Percentiles rank a stretch among this genome's conserved stretches.
Evolutionary conservation across 1,140 invertebrate genomes (phyloP).

Genomic region (Fragariocoptes setiger): DNA sequence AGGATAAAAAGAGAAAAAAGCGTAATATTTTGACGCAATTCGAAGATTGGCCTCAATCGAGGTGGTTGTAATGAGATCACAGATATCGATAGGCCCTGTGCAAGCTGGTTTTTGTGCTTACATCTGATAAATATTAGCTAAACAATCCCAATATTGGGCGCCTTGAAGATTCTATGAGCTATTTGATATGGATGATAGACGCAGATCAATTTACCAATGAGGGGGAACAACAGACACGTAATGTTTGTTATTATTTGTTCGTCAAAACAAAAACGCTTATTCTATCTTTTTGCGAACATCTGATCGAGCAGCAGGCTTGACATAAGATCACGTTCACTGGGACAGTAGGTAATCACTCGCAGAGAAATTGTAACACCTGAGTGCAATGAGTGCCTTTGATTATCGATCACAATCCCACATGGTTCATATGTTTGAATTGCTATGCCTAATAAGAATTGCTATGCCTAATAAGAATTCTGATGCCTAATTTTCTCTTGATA

Average conservation of each 20-base stretch:
- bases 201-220: too few relatives aligned
- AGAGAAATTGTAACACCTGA: too few relatives aligned
- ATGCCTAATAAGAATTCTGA: not conserved
- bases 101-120: not conserved
- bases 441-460: not conserved
- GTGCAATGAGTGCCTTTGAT: not conserved
- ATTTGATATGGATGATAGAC: too few relatives aligned
- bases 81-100: not conserved
- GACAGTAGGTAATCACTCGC: too few relatives aligned
- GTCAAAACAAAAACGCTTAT: not conserved
- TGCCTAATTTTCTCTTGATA: not conserved
- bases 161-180: too few relatives aligned
- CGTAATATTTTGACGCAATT: not conserved
- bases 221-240: too few relatives aligned
- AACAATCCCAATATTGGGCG: too few relatives aligned
- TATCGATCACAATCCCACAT: not conserved
- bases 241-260: not conserved
- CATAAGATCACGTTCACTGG: too few relatives aligned
- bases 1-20: not conserved
- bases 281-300: not conserved
- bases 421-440: not conserved
- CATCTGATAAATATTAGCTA: not conserved
- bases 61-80: not conserved
- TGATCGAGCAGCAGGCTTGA: too few relatives aligned
- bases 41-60: not conserved